Conservation (phyloP, 2,113 vertebrate species). For the Pangasianodon gigas region DNA sequence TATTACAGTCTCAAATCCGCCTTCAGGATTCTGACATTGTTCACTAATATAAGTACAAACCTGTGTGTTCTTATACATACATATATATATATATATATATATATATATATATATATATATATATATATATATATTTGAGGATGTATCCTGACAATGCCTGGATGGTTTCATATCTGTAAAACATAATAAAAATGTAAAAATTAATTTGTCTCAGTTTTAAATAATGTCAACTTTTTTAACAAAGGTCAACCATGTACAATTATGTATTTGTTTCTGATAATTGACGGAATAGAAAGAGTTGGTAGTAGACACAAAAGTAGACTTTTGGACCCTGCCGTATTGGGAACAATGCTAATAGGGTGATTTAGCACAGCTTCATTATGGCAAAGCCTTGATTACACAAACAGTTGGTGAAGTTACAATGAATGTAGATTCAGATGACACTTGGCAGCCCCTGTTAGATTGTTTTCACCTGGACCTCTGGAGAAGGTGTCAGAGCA, state of each 20-base stretch:
- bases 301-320: neutral
- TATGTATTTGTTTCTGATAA: neutral
- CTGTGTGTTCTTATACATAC: neutral
- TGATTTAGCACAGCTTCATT: conserved; percentile 36
- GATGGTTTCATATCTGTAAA: no score
- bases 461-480: conserved; percentile 51
- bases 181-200: no score
- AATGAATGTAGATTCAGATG: conserved; percentile 48
- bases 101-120: neutral
- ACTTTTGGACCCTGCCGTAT: neutral
- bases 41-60: no score
- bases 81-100: no score
- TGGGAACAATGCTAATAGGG: conserved; percentile 14
- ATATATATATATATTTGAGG: no score
- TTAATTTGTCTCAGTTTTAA: neutral
- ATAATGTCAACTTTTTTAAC: neutral
- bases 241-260: neutral
- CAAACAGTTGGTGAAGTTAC: conserved; percentile 40
- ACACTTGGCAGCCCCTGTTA: conserved; percentile 51
- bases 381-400: conserved; percentile 26
- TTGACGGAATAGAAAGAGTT: neutral
- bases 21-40: neutral
- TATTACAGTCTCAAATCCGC: neutral
- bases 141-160: no score
- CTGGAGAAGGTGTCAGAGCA: conserved; percentile 49